A percentile compares a stretch with the other conserved stretches of the same genome.
These are phyloP conservation scores for Capromys pilorides DNA, from an alignment of 2,797 vertebrate species.

Conservation along the genomic window DNA sequence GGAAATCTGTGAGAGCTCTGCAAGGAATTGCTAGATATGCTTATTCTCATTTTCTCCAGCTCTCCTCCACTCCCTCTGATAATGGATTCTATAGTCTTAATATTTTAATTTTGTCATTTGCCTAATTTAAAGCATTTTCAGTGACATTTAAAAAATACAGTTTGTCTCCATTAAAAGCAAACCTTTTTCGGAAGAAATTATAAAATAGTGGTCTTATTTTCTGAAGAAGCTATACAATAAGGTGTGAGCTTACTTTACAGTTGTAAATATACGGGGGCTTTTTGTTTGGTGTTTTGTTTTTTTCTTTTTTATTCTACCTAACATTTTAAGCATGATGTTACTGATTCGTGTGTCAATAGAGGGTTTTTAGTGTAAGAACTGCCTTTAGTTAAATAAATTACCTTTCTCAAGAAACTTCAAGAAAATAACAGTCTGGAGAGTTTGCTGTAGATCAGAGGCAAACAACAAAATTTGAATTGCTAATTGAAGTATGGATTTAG, in stretches of 20 bases:
- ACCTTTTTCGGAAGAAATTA: background rate
- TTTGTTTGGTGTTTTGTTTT: background rate
- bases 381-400: background rate
- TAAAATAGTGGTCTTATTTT: background rate
- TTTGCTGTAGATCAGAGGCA: background rate
- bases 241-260: constrained; percentile 4
- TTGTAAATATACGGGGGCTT: background rate
- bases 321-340: background rate
- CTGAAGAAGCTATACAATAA: background rate
- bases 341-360: constrained; percentile 3
- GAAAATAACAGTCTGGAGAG: background rate
- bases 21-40: background rate
- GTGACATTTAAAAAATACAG: background rate
- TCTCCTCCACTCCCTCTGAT: background rate
- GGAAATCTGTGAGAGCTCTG: background rate
- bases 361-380: constrained; percentile 24
- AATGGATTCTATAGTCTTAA: background rate
- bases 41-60: background rate
- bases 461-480: background rate
- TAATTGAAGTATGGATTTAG: background rate
- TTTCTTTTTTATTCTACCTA: background rate
- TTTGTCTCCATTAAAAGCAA: constrained; percentile 23
- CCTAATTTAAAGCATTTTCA: background rate
- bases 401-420: constrained; percentile 16
- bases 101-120: background rate